phyloP scores from a whole-genome alignment of 1,140 invertebrate genomes.

The Drosophila teissieri region DNA sequence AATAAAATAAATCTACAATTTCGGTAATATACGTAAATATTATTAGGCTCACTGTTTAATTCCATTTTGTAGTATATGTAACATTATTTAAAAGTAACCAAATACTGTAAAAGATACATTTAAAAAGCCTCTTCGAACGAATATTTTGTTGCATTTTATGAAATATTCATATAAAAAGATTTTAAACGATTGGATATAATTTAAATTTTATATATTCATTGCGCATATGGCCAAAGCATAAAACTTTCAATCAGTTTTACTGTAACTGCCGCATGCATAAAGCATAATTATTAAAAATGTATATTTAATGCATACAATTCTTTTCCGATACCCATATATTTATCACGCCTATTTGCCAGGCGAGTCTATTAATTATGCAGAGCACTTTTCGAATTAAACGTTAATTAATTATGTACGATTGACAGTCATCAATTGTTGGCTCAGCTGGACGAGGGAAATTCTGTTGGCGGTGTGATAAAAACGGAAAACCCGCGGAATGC shows the following conservation, averaged over 20 bases:
- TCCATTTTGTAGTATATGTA: too few species aligned
- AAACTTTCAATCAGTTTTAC: constrained; percentile 43
- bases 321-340: constrained; percentile 18
- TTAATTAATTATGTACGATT: constrained; percentile 60
- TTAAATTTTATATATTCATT: constrained; percentile 51
- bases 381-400: constrained; percentile 44
- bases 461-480: constrained; percentile 14
- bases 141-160: too few species aligned
- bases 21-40: too few species aligned
- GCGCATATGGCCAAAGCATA: constrained; percentile 32
- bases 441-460: constrained; percentile 10
- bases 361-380: constrained; percentile 56
- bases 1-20: too few species aligned
- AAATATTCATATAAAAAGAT: too few species aligned
- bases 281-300: constrained; percentile 64
- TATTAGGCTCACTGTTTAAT: too few species aligned
- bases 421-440: constrained; percentile 52
- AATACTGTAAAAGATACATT: too few species aligned
- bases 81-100: too few species aligned
- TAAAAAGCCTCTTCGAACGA: too few species aligned
- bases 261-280: constrained; percentile 50
- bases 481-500: constrained; percentile 39
- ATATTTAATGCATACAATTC: constrained; percentile 35
- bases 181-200: constrained; percentile 2
- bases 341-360: constrained; percentile 9